phyloP scores from a whole-genome alignment of 2,113 vertebrate genomes.

The Monopterus albus region DNA sequence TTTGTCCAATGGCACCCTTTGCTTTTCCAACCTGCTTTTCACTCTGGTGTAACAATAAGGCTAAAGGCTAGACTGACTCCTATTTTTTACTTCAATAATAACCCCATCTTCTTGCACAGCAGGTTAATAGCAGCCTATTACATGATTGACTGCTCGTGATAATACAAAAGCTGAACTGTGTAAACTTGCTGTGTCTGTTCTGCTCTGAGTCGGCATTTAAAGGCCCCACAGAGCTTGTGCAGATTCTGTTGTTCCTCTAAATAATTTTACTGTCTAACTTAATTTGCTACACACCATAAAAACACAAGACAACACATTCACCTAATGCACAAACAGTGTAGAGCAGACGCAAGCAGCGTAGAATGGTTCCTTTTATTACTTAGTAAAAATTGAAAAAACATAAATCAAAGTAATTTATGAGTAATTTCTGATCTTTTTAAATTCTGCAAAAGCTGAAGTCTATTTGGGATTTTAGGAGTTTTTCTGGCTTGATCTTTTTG shows the following conservation, averaged over 20 bases:
- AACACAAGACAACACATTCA: constrained; percentile 21
- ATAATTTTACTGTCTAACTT: constrained; percentile 38
- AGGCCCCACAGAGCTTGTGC: constrained; percentile 44
- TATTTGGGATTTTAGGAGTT: not conserved
- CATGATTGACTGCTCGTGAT: constrained; percentile 56
- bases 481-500: not conserved
- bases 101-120: constrained; percentile 44
- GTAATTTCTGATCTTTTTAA: not conserved
- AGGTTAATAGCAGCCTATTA: constrained; percentile 60
- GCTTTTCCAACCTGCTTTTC: not conserved
- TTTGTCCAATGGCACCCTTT: not conserved
- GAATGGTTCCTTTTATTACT: not conserved
- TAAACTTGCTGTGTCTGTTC: constrained; percentile 33
- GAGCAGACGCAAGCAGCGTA: not conserved
- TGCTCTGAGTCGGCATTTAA: constrained; percentile 14
- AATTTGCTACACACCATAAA: constrained; percentile 56
- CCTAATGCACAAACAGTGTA: constrained; percentile 20
- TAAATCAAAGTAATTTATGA: no score
- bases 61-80: constrained; percentile 3
- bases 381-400: not conserved
- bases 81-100: constrained; percentile 19
- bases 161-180: constrained; percentile 35
- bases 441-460: not conserved
- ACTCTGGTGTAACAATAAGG: not conserved
- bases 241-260: constrained; percentile 49